Conservation (phyloP, 2,797 vertebrate species). For the Phylloscopus collybita region DNA sequence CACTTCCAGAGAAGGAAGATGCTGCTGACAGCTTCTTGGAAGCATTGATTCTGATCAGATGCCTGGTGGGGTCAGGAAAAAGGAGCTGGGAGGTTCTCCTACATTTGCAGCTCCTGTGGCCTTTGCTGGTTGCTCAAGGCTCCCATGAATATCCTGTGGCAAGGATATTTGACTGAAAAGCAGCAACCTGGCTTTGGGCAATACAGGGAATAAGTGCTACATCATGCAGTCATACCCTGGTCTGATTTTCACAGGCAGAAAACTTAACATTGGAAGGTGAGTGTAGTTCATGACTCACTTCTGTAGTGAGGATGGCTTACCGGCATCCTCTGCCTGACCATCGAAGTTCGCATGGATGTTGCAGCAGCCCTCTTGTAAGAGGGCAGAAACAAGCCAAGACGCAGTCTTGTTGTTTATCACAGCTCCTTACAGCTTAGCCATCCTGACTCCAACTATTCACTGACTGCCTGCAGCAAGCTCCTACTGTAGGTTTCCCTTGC, state of each 20-base stretch:
- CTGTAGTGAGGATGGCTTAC: background rate
- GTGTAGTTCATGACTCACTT: background rate
- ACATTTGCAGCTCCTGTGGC: background rate
- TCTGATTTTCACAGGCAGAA: background rate
- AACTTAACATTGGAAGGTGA: background rate
- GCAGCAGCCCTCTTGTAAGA: background rate
- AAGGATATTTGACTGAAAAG: background rate
- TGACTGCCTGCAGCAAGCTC: background rate
- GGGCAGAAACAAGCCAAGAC: background rate
- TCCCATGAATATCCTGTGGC: background rate
- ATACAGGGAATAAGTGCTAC: background rate
- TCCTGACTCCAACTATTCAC: too few species aligned
- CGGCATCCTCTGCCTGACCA: background rate
- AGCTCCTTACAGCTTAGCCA: too few species aligned
- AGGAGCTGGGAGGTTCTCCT: background rate
- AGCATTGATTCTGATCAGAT: background rate
- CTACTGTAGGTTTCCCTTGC: background rate
- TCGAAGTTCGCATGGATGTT: background rate
- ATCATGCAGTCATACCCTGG: accelerated
- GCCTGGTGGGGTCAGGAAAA: background rate
- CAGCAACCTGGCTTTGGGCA: background rate
- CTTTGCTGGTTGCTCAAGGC: background rate
- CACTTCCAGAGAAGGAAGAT: background rate
- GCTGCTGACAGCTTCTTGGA: background rate
- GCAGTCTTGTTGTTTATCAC: background rate